These are phyloP conservation scores for Thamnaconus septentrionalis DNA, from an alignment of 2,113 vertebrate species.

Conservation along the genomic window DNA sequence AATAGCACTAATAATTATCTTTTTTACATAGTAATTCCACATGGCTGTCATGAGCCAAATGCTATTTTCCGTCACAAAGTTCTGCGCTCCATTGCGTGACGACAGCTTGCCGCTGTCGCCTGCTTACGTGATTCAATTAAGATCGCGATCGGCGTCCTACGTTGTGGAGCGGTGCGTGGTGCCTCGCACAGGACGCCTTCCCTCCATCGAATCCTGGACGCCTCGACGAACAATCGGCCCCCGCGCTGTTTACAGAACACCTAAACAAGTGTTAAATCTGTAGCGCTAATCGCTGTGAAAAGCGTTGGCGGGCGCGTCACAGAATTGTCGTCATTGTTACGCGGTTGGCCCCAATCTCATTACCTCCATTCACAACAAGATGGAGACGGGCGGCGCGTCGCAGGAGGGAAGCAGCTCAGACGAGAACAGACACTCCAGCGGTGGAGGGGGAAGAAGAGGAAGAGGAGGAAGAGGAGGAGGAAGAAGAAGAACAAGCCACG, in stretches of 20 bases:
- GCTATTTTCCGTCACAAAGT: neutral
- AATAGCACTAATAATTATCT: too few relatives aligned
- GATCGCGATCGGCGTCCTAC: neutral
- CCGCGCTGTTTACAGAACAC: conserved; percentile 57
- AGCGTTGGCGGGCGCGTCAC: neutral
- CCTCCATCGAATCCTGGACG: conserved; percentile 43
- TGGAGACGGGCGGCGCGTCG: conserved; percentile 45
- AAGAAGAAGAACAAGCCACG: neutral
- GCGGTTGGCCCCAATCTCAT: conserved; percentile 65
- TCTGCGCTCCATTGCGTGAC: too few relatives aligned
- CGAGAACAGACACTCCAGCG: neutral
- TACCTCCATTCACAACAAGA: conserved; percentile 63
- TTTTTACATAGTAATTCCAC: too few relatives aligned
- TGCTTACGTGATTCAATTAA: too few relatives aligned
- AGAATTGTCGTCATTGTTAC: conserved; percentile 58
- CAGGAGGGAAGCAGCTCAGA: conserved; percentile 44
- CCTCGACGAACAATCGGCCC: conserved; percentile 51
- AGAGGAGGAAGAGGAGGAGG: too few relatives aligned
- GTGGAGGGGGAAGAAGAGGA: too few relatives aligned
- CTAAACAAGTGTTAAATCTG: conserved; percentile 73
- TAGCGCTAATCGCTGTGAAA: conserved; percentile 66
- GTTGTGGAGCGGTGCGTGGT: conserved; percentile 6
- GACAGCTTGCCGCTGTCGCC: too few relatives aligned
- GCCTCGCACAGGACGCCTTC: conserved; percentile 30
- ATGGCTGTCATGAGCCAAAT: neutral